A percentile compares a stretch with the other conserved stretches of the same genome.
Evolutionary conservation across 2,888 invertebrate species (phyloP).

Genomic region (Lordiphosa andalusiaca): DNA sequence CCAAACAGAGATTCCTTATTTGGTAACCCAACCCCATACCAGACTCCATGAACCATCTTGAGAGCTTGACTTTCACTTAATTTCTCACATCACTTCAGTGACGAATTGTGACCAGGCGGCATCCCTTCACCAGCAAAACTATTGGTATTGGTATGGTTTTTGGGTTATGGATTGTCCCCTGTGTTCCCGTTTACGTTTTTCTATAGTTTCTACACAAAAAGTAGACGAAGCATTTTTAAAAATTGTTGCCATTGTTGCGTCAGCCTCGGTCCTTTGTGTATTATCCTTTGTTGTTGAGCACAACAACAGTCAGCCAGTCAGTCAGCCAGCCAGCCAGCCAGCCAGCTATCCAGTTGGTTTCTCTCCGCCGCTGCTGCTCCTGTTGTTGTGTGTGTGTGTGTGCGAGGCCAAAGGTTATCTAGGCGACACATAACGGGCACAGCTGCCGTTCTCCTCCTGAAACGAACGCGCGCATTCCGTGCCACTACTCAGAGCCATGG

Average conservation of each 20-base stretch:
- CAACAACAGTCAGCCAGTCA: slow-evolving; percentile 39
- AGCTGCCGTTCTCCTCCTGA: slow-evolving; percentile 57
- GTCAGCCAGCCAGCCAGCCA: slow-evolving; percentile 31
- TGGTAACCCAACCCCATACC: too few species aligned
- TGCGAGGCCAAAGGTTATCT: slow-evolving; percentile 75
- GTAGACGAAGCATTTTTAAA: slow-evolving; percentile 57
- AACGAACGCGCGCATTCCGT: slow-evolving; percentile 32
- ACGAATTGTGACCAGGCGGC: slow-evolving; percentile 53
- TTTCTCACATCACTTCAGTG: slow-evolving; percentile 32
- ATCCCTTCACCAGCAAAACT: slow-evolving; percentile 32
- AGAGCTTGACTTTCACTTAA: slow-evolving; percentile 1
- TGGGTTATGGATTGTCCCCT: slow-evolving; percentile 28
- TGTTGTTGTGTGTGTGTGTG: slow-evolving; percentile 37
- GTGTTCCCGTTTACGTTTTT: slow-evolving; percentile 40
- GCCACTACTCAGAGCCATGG: background rate
- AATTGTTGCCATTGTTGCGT: slow-evolving; percentile 72
- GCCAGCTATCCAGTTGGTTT: slow-evolving; percentile 36
- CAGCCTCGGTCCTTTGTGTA: slow-evolving; percentile 65
- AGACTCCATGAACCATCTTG: background rate
- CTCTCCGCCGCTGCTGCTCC: slow-evolving; percentile 18
- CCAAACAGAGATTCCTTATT: too few species aligned
- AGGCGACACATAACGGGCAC: slow-evolving; percentile 64
- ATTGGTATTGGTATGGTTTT: slow-evolving; percentile 22
- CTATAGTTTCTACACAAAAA: slow-evolving; percentile 67
- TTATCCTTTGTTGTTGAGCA: slow-evolving; percentile 60